A percentile compares a stretch with the other conserved stretches of the same genome.
Evolutionary conservation across 2,888 invertebrate species (phyloP).

Genomic region (Pandemis corylana): DNA sequence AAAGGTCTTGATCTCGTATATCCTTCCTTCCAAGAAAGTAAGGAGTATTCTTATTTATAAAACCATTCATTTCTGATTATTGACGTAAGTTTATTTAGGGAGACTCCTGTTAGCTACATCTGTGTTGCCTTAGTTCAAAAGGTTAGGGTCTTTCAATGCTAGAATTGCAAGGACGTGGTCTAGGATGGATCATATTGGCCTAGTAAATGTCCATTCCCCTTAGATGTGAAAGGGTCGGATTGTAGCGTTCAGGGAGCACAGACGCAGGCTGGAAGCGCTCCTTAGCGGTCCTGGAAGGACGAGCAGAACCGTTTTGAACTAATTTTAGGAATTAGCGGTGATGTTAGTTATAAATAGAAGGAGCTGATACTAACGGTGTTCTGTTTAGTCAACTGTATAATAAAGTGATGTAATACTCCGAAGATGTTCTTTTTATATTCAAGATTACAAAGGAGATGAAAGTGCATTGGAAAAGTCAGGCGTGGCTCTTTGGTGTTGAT

Average conservation of each 20-base stretch:
- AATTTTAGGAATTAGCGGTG: too few species aligned
- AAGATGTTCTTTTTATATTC: background rate
- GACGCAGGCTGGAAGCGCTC: too few species aligned
- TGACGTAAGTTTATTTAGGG: background rate
- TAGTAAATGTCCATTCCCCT: too few species aligned
- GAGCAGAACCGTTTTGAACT: too few species aligned
- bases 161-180: too few species aligned
- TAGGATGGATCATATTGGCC: too few species aligned
- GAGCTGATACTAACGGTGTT: too few species aligned
- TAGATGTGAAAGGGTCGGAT: too few species aligned
- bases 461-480: too few species aligned
- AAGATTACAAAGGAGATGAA: background rate
- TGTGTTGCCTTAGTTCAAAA: background rate
- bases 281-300: too few species aligned
- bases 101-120: background rate
- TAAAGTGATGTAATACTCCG: background rate
- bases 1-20: constrained; percentile 63
- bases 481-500: too few species aligned
- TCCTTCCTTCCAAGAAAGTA: constrained; percentile 63
- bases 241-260: too few species aligned
- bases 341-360: background rate
- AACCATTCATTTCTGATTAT: background rate
- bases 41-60: constrained; percentile 62
- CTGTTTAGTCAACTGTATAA: background rate
- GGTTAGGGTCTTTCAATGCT: background rate